Evolutionary conservation across 1,140 invertebrate species (phyloP), one percentile per base, ranked within the genome.

Genomic region (Bicyclus anynana): DNA sequence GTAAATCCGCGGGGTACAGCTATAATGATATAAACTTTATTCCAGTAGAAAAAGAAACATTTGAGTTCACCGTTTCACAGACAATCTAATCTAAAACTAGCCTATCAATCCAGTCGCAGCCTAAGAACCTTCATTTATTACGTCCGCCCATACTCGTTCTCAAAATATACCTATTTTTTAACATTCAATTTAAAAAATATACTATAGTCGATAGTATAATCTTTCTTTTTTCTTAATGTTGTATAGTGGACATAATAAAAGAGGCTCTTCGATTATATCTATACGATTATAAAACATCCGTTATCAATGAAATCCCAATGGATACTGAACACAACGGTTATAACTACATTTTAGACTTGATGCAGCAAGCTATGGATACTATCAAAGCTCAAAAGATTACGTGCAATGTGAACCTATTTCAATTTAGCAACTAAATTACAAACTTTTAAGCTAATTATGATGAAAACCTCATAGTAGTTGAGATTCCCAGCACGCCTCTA

Each of bases 341-440:
- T 65, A 59, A 37, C 53, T 70, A 62, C 59, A 35, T 57, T 71
- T 54, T 71, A 75, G 84, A 67, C 80, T 84, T 88, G 85, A 88
- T 88, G 85, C 85, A 88, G 85, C 85, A 88, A 87, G 84, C 82
- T 82, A 77, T 74, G 77, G 85, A 85, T 77, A 81, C 80, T 86
- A 86, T 79, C 74, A 74, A 84, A 84, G 73, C 79, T 65, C 64
- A 68, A 67, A 73, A 62, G 46, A 58, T 65, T 62, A 65, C 61
- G 67, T 70, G 67, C 65, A 66, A 27, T 66, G 66, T 68, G 66
- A 62, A 63, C 57, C 52, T 62, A 53, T 53, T 57, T 57, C 29
- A 68, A 63, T 74, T 78, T 75, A 85, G 73, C 72, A 78, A 79
- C 77, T 75, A 74, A 78, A 74, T 76, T 68, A 69, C 65, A 68